Conservation (phyloP, 2,113 vertebrate species). For the Manacus vitellinus region DNA sequence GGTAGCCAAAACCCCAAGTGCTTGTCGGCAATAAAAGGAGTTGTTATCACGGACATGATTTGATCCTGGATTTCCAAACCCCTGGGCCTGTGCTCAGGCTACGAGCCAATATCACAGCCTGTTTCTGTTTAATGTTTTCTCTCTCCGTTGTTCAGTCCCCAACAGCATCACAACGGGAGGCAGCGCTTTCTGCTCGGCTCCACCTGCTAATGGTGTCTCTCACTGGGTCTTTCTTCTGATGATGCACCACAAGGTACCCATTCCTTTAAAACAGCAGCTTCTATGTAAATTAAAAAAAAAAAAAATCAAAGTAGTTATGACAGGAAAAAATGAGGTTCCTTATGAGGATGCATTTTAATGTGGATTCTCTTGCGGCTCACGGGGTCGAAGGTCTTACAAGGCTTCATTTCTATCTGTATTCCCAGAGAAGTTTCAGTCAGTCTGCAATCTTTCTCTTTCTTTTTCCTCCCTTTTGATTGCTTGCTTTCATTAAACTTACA, state of each 20-base stretch:
- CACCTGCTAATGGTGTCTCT: slow-evolving; percentile 13
- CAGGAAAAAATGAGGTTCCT: not conserved
- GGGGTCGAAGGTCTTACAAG: not conserved
- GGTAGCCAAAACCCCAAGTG: not conserved
- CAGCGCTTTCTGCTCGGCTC: not conserved
- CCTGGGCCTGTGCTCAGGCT: slow-evolving; percentile 7
- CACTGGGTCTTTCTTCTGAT: not conserved
- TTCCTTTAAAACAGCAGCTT: not conserved
- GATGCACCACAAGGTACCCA: not conserved
- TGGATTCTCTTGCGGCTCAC: not conserved
- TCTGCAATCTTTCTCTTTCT: not conserved
- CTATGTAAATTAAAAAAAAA: not conserved
- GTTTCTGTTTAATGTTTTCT: slow-evolving; percentile 24
- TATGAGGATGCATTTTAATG: not conserved
- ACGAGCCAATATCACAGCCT: slow-evolving; percentile 3
- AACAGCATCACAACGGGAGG: not conserved
- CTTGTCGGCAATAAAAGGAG: slow-evolving; percentile 18
- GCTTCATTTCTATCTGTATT: not conserved
- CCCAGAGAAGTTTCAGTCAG: not conserved
- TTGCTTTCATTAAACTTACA: not conserved
- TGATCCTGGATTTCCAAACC: slow-evolving; percentile 42
- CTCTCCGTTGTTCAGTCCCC: not conserved
- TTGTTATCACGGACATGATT: not conserved
- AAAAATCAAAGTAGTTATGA: not conserved
- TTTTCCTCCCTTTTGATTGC: not conserved